Conservation (phyloP, 1,140 invertebrate species). For the Zaprionus capensis region DNA sequence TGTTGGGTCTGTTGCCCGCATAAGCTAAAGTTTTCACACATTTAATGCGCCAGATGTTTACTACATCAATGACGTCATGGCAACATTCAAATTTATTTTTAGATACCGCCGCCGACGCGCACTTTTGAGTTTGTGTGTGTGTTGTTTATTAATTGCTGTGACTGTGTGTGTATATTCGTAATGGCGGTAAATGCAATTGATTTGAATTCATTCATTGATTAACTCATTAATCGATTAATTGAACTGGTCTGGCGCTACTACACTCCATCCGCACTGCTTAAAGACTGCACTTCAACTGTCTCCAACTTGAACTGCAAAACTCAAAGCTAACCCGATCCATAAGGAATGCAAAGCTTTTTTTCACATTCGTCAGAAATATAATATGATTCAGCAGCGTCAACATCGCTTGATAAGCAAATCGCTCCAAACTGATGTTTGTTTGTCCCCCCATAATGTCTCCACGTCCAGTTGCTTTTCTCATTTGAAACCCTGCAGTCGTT, state of each 20-base stretch:
- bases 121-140: constrained; percentile 13
- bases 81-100: constrained; percentile 74
- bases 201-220: constrained; percentile 8
- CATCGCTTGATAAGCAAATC: constrained; percentile 48
- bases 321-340: constrained; percentile 27
- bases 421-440: constrained; percentile 15
- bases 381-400: constrained; percentile 68
- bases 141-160: constrained; percentile 54
- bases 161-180: not conserved
- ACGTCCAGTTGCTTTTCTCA: constrained; percentile 48
- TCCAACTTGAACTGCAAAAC: constrained; percentile 1
- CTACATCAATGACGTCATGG: constrained; percentile 71
- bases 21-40: constrained; percentile 58
- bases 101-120: constrained; percentile 38
- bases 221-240: constrained; percentile 2
- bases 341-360: constrained; percentile 65
- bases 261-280: constrained; percentile 32
- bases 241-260: not conserved
- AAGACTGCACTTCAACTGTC: constrained; percentile 50
- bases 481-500: constrained; percentile 33
- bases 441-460: constrained; percentile 15
- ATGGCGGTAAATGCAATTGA: constrained; percentile 33
- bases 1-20: constrained; percentile 22
- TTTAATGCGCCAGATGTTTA: constrained; percentile 68
- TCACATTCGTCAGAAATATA: constrained; percentile 67